These are phyloP conservation scores for Doris montereyensis DNA, from an alignment of 2,888 invertebrate species.

Conservation along the genomic window DNA sequence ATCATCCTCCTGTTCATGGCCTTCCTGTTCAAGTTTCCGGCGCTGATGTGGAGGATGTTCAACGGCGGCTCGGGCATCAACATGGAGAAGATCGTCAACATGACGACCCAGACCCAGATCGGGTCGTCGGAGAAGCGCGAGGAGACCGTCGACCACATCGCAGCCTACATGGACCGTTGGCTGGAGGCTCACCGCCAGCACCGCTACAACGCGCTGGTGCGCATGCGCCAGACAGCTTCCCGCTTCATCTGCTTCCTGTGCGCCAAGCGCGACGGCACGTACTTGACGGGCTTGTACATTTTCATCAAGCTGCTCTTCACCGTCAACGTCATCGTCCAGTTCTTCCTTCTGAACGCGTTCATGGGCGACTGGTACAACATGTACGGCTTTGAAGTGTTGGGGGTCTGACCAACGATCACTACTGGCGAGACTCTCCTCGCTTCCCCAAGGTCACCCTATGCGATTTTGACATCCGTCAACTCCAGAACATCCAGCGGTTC, in stretches of 20 bases:
- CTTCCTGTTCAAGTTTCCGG: constrained; percentile 74
- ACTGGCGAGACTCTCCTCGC: constrained; percentile 58
- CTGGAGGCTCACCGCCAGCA: constrained; percentile 62
- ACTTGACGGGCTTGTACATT: constrained; percentile 64
- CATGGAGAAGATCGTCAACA: constrained; percentile 61
- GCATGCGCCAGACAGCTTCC: constrained; percentile 58
- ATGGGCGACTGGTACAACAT: constrained; percentile 63
- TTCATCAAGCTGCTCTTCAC: constrained; percentile 60
- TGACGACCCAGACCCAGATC: constrained; percentile 59
- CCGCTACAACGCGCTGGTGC: constrained; percentile 57
- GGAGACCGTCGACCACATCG: constrained; percentile 59
- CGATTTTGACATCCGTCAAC: constrained; percentile 65
- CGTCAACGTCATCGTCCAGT: constrained; percentile 61
- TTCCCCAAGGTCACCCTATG: constrained; percentile 65
- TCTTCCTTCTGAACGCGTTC: constrained; percentile 65
- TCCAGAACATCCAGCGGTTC: constrained; percentile 64
- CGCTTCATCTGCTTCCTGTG: constrained; percentile 60
- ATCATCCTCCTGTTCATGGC: constrained; percentile 74
- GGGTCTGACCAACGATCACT: constrained; percentile 52
- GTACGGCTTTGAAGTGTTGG: constrained; percentile 62
- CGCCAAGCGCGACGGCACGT: constrained; percentile 64
- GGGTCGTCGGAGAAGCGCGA: constrained; percentile 57
- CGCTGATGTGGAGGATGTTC: constrained; percentile 74
- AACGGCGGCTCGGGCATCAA: constrained; percentile 64
- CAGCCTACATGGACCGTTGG: constrained; percentile 63